phyloP scores from a whole-genome alignment of 2,797 vertebrate species.

The Simalia tracyae region DNA sequence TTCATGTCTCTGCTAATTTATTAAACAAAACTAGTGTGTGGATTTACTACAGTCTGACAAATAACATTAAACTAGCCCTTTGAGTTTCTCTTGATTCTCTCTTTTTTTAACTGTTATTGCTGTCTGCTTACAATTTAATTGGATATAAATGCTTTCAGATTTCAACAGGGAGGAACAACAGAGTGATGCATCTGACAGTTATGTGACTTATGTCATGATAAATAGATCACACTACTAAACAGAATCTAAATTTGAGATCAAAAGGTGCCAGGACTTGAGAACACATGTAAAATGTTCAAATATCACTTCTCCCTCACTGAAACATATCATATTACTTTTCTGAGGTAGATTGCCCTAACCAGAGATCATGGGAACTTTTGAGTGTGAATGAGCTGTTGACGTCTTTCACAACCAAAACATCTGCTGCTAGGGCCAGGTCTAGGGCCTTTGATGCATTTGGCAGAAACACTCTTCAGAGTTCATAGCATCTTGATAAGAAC shows the following conservation, averaged over 20 bases:
- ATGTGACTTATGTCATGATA: neutral
- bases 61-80: neutral
- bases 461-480: conserved; percentile 13
- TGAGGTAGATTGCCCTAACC: neutral
- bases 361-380: conserved; percentile 22
- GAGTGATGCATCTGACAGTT: conserved; percentile 16
- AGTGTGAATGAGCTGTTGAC: conserved; percentile 1
- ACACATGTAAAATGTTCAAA: neutral
- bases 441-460: neutral
- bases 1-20: neutral
- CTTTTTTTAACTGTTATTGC: neutral
- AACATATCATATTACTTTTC: conserved; percentile 17
- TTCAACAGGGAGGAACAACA: conserved; percentile 13
- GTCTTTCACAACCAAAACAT: conserved; percentile 21
- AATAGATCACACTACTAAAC: conserved; percentile 13
- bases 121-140: conserved; percentile 5
- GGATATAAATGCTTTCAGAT: neutral
- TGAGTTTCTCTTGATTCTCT: neutral
- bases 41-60: neutral
- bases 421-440: neutral
- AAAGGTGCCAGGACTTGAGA: conserved; percentile 27
- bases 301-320: neutral
- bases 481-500: conserved; percentile 3
- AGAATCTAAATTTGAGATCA: conserved; percentile 20
- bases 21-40: neutral